These are phyloP conservation scores for Xenopus borealis DNA, from an alignment of 2,113 vertebrate genomes.

Conservation along the genomic window DNA sequence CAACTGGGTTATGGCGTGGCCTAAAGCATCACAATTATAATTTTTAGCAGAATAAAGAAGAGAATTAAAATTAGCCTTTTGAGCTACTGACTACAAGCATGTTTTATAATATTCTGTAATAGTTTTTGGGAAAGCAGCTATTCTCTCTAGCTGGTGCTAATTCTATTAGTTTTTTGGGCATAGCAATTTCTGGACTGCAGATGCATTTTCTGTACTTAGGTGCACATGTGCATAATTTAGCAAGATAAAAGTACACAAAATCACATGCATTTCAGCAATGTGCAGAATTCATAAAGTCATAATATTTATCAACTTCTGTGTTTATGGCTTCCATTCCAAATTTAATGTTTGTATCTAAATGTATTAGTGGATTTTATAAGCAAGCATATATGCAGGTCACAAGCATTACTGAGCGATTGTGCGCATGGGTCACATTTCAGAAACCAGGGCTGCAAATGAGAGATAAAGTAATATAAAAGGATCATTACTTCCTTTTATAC, in stretches of 20 bases:
- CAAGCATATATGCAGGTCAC: background rate
- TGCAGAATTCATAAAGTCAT: background rate
- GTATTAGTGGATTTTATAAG: background rate
- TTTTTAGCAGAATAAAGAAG: no score
- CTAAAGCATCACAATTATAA: no score
- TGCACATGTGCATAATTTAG: background rate
- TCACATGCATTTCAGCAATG: background rate
- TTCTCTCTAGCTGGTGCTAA: background rate
- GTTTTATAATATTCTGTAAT: background rate
- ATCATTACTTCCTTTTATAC: constrained; percentile 7
- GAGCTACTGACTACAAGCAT: background rate
- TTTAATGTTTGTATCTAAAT: background rate
- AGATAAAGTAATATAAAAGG: background rate
- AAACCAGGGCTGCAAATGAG: background rate
- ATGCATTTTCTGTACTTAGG: background rate
- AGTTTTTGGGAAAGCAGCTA: background rate
- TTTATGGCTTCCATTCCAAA: background rate
- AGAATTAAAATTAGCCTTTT: no score
- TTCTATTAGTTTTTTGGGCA: background rate
- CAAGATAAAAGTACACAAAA: background rate
- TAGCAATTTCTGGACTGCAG: background rate
- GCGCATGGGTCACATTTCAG: background rate
- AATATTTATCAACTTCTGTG: constrained; percentile 15
- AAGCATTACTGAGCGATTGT: background rate
- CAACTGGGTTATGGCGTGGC: no score